A percentile compares a stretch with the other conserved stretches of the same genome.
These are phyloP conservation scores for Agriopis marginaria DNA, from an alignment of 2,888 invertebrate species.

Conservation along the genomic window DNA sequence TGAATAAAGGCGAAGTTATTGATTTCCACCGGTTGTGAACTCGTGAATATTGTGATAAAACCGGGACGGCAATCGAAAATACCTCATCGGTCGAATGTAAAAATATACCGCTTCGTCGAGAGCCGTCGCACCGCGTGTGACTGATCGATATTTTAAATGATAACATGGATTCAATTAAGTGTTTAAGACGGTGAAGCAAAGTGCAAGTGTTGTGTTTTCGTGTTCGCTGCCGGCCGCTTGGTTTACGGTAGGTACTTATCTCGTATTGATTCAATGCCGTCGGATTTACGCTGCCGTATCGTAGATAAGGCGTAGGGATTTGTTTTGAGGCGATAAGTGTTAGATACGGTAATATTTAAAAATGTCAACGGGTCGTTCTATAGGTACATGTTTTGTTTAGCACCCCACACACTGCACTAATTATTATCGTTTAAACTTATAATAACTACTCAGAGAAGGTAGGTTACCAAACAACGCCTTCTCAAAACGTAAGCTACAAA, in stretches of 20 bases:
- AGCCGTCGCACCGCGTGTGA: conserved; percentile 78
- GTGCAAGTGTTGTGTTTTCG: conserved; percentile 61
- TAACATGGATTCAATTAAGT: conserved; percentile 85
- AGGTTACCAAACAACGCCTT: too few relatives aligned
- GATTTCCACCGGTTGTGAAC: conserved; percentile 41
- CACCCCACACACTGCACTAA: not conserved
- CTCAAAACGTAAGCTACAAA: too few relatives aligned
- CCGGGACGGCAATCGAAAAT: conserved; percentile 68
- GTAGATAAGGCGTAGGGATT: conserved; percentile 73
- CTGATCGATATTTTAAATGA: conserved; percentile 86
- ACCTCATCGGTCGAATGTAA: conserved; percentile 78
- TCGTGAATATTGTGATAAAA: conserved; percentile 55
- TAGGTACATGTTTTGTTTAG: conserved; percentile 14
- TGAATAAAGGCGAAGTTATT: conserved; percentile 39
- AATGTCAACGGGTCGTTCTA: conserved; percentile 31
- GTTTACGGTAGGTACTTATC: conserved; percentile 52
- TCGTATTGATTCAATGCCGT: conserved; percentile 76
- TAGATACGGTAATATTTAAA: conserved; percentile 39
- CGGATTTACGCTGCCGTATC: conserved; percentile 66
- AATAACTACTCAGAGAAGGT: too few relatives aligned
- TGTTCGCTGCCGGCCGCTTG: conserved; percentile 51
- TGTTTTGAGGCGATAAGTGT: conserved; percentile 74
- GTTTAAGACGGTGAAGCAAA: conserved; percentile 74
- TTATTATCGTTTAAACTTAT: not conserved
- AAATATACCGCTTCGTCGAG: conserved; percentile 82